A percentile compares a stretch with the other conserved stretches of the same genome.
Evolutionary conservation across 2,888 invertebrate species (phyloP).

Genomic region (Cataglyphis cursor): DNA sequence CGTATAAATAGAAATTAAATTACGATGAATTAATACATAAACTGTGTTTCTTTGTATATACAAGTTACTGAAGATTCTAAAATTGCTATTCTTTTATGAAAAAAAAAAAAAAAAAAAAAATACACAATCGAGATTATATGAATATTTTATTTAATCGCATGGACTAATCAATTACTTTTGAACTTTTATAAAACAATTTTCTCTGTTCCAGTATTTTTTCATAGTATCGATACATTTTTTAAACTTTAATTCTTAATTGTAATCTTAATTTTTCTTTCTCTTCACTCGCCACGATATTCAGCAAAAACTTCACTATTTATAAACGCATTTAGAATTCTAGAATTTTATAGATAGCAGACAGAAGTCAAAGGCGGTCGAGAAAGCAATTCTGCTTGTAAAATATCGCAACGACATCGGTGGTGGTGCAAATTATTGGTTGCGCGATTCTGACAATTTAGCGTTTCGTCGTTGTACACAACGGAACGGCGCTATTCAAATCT

Average conservation of each 20-base stretch:
- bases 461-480: conserved; percentile 37
- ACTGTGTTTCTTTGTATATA: neutral
- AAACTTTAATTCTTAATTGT: no score
- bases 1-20: conserved; percentile 22
- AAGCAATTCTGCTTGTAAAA: conserved; percentile 40
- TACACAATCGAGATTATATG: neutral
- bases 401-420: no score
- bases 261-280: neutral
- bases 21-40: neutral
- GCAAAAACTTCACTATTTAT: conserved; percentile 9
- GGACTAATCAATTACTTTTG: neutral
- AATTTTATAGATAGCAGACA: neutral
- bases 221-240: neutral
- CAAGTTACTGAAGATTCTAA: neutral
- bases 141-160: neutral
- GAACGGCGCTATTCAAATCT: conserved; percentile 66
- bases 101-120: conserved; percentile 1
- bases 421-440: conserved; percentile 47
- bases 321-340: neutral
- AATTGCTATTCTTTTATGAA: neutral
- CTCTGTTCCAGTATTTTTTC: neutral
- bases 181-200: neutral
- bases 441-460: conserved; percentile 64
- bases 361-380: neutral
- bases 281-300: neutral